Evolutionary conservation across 2,888 invertebrate genomes (phyloP).

Genomic region (Sabatieria punctata): DNA sequence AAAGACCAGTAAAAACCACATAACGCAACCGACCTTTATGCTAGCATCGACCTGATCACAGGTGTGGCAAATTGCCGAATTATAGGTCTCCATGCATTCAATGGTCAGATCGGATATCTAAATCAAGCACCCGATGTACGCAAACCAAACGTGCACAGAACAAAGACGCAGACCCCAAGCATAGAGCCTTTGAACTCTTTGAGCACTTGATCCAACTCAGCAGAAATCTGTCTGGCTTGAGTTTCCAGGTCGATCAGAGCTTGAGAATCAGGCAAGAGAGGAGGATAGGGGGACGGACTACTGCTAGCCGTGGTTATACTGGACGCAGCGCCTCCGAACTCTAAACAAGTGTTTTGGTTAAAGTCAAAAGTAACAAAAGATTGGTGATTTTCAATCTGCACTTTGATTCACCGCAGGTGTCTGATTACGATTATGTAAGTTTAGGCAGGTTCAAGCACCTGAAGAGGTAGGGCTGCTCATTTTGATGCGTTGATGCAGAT

Average conservation of each 20-base stretch:
- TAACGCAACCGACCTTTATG: no score
- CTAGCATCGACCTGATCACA: slow-evolving; percentile 1
- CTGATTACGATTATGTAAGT: no score
- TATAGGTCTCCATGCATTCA: not conserved
- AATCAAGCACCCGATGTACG: not conserved
- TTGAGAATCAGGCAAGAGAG: not conserved
- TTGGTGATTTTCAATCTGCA: no score
- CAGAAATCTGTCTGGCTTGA: not conserved
- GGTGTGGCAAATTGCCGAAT: not conserved
- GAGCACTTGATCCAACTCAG: not conserved
- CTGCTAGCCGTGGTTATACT: not conserved
- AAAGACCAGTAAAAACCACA: no score
- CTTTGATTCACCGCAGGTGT: no score
- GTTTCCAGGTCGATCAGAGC: not conserved
- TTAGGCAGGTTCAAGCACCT: no score
- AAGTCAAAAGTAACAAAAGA: not conserved
- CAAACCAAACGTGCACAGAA: not conserved
- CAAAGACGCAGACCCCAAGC: not conserved
- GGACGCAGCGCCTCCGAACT: not conserved
- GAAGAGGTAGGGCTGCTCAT: not conserved
- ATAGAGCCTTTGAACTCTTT: not conserved
- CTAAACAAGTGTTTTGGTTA: not conserved
- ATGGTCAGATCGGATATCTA: slow-evolving; percentile 1
- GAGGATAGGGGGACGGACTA: not conserved
- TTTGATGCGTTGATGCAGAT: not conserved